Conservation (phyloP, 1,140 invertebrate genomes). For the Agrypnia vestita region DNA sequence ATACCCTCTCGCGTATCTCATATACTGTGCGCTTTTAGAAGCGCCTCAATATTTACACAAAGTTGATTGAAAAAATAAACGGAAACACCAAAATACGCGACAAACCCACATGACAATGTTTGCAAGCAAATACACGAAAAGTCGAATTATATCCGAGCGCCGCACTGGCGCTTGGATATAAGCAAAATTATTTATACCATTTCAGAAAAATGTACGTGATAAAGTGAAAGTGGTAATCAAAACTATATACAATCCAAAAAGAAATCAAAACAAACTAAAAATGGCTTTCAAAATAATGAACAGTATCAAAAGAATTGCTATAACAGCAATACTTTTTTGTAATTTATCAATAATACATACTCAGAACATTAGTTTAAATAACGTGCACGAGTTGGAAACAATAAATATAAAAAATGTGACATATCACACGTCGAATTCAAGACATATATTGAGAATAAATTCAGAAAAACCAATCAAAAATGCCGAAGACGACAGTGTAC, state of each 20-base stretch:
- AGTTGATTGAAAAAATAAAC: no score
- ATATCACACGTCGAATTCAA: background rate
- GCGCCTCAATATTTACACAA: no score
- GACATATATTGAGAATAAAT: slow-evolving; percentile 24
- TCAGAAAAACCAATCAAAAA: slow-evolving; percentile 14
- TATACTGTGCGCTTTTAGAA: no score
- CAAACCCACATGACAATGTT: no score
- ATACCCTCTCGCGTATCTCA: no score
- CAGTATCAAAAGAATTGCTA: slow-evolving; percentile 10
- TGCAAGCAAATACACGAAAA: no score
- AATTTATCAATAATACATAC: background rate
- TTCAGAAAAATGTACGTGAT: background rate
- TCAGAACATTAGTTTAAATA: slow-evolving; percentile 8
- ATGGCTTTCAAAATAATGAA: slow-evolving; percentile 29
- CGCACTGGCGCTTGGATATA: no score
- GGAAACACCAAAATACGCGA: no score
- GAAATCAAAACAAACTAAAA: background rate
- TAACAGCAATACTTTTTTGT: background rate
- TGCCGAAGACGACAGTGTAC: background rate
- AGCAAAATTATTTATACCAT: no score
- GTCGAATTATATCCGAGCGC: no score
- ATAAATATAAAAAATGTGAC: background rate
- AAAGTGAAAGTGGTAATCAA: background rate
- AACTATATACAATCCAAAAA: background rate
- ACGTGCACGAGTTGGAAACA: background rate